Conservation (phyloP, 2,113 vertebrate species). For the Phalacrocorax pelagicus region DNA sequence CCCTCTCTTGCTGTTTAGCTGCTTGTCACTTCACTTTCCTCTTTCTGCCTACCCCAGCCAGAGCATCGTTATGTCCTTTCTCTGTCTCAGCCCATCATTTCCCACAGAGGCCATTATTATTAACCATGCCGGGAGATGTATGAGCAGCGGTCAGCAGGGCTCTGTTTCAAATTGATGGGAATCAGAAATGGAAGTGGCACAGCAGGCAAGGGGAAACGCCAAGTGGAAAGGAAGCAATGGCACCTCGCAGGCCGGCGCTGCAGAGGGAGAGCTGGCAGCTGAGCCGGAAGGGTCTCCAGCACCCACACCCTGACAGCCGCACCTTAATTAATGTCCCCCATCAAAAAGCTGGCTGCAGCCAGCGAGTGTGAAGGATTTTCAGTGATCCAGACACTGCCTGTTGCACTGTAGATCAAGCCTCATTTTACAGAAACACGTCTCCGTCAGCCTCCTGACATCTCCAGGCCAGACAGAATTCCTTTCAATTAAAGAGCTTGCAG, state of each 20-base stretch:
- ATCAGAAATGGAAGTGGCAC: slow-evolving; percentile 51
- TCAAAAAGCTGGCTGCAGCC: background rate
- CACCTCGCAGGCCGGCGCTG: background rate
- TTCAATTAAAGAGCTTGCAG: slow-evolving; percentile 53
- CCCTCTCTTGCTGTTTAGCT: slow-evolving; percentile 58
- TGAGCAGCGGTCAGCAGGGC: slow-evolving; percentile 39
- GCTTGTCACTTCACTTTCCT: slow-evolving; percentile 48
- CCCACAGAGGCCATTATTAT: slow-evolving; percentile 49
- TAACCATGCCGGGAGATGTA: slow-evolving; percentile 38
- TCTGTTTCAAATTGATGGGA: slow-evolving; percentile 52
- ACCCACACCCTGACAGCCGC: background rate
- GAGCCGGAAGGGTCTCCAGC: background rate
- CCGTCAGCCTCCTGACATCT: slow-evolving; percentile 49
- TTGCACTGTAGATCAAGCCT: slow-evolving; percentile 49
- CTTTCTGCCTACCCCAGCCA: slow-evolving; percentile 11
- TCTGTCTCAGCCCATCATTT: slow-evolving; percentile 57
- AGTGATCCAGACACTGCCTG: slow-evolving; percentile 7
- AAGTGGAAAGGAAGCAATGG: background rate
- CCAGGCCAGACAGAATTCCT: slow-evolving; percentile 52
- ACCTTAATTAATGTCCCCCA: background rate
- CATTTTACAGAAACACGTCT: slow-evolving; percentile 42
- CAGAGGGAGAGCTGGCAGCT: background rate
- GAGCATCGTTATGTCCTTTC: slow-evolving; percentile 51
- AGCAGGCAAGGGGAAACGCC: background rate
- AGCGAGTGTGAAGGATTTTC: background rate